phyloP scores from a whole-genome alignment of 2,888 invertebrate genomes.

The Xylocampa areola region DNA sequence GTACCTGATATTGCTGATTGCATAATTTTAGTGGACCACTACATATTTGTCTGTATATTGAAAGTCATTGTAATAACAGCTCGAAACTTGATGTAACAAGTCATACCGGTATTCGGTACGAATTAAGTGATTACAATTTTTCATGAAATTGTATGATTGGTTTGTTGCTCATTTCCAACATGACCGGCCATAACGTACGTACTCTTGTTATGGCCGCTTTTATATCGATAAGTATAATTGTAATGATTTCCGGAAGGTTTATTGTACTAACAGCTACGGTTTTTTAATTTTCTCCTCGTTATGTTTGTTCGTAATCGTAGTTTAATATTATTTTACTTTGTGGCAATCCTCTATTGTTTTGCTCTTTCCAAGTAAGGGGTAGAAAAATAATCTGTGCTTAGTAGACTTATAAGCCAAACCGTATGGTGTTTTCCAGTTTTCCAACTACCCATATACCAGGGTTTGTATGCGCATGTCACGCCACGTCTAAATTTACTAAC shows the following conservation, averaged over 20 bases:
- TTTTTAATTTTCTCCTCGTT: background rate
- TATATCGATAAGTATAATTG: conserved; percentile 5
- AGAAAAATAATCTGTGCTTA: too few species aligned
- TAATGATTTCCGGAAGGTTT: conserved; percentile 2
- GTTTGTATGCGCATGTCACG: too few species aligned
- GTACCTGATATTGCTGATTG: too few species aligned
- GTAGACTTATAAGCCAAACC: too few species aligned
- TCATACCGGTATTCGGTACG: background rate
- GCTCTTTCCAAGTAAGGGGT: too few species aligned
- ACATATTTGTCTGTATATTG: background rate
- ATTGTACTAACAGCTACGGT: background rate
- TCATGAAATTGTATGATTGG: background rate
- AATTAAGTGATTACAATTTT: conserved; percentile 1
- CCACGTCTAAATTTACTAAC: too few species aligned
- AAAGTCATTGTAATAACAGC: background rate
- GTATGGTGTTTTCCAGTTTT: too few species aligned
- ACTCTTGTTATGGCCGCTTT: background rate
- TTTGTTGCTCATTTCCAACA: conserved; percentile 8
- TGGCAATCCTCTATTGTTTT: too few species aligned
- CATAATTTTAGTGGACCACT: too few species aligned
- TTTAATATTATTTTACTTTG: too few species aligned
- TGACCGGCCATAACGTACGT: background rate
- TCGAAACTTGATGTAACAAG: background rate
- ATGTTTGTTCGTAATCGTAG: background rate
- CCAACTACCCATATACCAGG: too few species aligned